Conservation (phyloP, 2,797 vertebrate species). For the Anas bernieri region DNA sequence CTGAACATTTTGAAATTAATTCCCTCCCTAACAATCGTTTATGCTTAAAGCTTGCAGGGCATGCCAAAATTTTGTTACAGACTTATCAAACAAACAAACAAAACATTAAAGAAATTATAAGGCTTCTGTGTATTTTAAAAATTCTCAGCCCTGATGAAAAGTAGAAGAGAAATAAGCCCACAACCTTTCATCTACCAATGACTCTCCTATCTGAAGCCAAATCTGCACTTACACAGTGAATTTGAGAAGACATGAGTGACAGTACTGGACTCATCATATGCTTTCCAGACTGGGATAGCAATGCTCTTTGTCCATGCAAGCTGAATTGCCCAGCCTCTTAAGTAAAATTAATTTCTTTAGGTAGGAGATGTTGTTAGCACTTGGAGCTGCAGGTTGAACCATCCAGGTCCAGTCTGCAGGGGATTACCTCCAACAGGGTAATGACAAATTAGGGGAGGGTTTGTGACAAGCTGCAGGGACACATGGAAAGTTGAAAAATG, state of each 20-base stretch:
- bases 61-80: not conserved
- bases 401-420: accelerated
- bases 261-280: not conserved
- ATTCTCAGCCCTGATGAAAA: not conserved
- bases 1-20: not conserved
- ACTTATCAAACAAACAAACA: not conserved
- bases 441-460: not conserved
- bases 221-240: not conserved
- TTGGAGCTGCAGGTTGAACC: not conserved
- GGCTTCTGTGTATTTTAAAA: not conserved
- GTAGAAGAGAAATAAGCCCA: not conserved
- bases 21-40: not conserved
- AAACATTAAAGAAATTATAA: not conserved
- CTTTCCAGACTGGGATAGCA: not conserved
- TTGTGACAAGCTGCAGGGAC: not conserved
- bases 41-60: not conserved
- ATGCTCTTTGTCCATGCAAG: not conserved
- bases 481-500: accelerated
- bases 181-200: not conserved
- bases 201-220: not conserved
- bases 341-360: not conserved
- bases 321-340: not conserved
- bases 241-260: not conserved
- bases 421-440: not conserved
- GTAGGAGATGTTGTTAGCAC: not conserved